phyloP scores from a whole-genome alignment of 2,888 invertebrate genomes.

The Myopa testacea region DNA sequence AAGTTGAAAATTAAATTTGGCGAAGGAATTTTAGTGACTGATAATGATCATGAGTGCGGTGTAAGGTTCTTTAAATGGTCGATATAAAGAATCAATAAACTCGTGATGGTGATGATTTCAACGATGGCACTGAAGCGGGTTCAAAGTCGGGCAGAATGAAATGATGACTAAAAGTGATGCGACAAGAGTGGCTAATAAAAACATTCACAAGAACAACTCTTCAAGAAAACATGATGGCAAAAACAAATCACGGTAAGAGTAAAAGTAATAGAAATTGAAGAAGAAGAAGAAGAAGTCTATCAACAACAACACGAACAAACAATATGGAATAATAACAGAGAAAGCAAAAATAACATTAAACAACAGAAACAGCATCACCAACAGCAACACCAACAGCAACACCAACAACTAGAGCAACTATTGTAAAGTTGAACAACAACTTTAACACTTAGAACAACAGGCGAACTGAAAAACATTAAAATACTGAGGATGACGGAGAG shows the following conservation, averaged over 20 bases:
- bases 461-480: too few relatives aligned
- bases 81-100: too few relatives aligned
- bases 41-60: too few relatives aligned
- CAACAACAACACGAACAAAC: not conserved
- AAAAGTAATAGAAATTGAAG: not conserved
- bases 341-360: not conserved
- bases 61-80: too few relatives aligned
- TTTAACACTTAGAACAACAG: not conserved
- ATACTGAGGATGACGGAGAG: too few relatives aligned
- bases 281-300: constrained; percentile 13
- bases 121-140: not conserved
- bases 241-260: constrained; percentile 3
- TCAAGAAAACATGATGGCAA: not conserved
- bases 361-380: not conserved
- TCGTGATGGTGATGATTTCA: not conserved
- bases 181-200: not conserved
- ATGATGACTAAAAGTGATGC: not conserved
- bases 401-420: constrained; percentile 11
- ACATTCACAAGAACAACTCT: not conserved
- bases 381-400: constrained; percentile 1
- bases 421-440: not conserved
- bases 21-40: not conserved
- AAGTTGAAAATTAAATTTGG: not conserved
- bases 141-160: not conserved
- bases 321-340: not conserved